Base-by-base conservation (phyloP, 2,888 invertebrate genomes). In the Meiosimyza decipiens region DNA sequence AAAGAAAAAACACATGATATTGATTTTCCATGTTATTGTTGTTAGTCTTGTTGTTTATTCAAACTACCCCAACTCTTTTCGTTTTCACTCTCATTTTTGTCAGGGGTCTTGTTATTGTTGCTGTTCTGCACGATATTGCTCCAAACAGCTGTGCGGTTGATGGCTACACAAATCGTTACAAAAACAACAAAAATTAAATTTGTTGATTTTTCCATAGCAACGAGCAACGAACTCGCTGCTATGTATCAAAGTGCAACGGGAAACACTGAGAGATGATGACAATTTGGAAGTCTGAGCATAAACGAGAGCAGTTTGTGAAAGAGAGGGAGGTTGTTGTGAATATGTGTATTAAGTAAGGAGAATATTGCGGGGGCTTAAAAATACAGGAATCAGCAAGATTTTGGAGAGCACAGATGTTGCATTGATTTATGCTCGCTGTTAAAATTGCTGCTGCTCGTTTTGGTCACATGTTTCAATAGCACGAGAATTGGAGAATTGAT, bases 121-220 rank as follows among this genome's bases (percentile, higher is more conserved):
- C 33, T 65, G 28, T 12, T 16, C 7, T 28, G 59, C 16, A 51
- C 5, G 51, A 33, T 28, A 64, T 15, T 13, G 18, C 18, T 9
- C 50, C 67, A 33, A 55, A 33, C 67, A 54, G 68, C 68, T 54
- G 40, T 50, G 68, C 49, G 28, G 12, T 22, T 59, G 40, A 9
- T 40, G 68, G 59, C 68, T 69, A 6, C 57, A 12, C 9, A 9
- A 9, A 40, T 9, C 40, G 40, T 40, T 7, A 40, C 40, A 40
- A 40, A 40, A 40, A 12, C 28, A 47, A 69, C 47, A 68, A 57
- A 40, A 28, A 28, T 28, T 2, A 4, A 28, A 40, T 47, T 55
- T 22, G 68, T 55, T 69, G 59, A 69, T 59, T 70, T 55, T 63
- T 9, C 55, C 72, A 64, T 71, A 52, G 62, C 68, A 71, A 73